phyloP scores from a whole-genome alignment of 2,888 invertebrate genomes.

The Rhyacophila evoluta region DNA sequence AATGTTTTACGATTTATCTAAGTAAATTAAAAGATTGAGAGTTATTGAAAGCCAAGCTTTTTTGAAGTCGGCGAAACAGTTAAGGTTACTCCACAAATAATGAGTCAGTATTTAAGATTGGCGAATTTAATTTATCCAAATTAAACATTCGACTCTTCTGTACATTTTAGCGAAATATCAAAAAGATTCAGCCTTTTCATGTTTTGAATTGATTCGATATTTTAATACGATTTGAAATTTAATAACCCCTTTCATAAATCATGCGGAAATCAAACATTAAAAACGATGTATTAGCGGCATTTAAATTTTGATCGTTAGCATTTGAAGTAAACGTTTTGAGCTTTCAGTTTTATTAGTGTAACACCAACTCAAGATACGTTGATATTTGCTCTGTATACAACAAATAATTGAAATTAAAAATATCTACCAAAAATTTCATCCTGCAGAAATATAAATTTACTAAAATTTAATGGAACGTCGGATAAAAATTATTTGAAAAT shows the following conservation, averaged over 20 bases:
- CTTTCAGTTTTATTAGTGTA: too few species aligned
- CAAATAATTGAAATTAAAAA: too few species aligned
- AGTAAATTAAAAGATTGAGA: not conserved
- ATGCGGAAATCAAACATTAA: not conserved
- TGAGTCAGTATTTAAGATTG: constrained; percentile 39
- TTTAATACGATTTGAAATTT: not conserved
- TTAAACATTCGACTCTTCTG: constrained; percentile 38
- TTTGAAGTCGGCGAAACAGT: not conserved
- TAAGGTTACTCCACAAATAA: constrained; percentile 38
- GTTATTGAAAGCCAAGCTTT: not conserved
- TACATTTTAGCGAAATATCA: constrained; percentile 20
- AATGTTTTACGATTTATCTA: too few species aligned
- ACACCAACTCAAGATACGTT: too few species aligned
- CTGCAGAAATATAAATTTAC: too few species aligned
- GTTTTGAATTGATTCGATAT: not conserved
- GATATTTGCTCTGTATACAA: too few species aligned
- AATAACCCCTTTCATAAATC: not conserved
- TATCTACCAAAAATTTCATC: too few species aligned
- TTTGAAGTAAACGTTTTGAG: too few species aligned
- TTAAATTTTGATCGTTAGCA: too few species aligned
- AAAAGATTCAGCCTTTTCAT: constrained; percentile 25
- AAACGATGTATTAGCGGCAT: not conserved
- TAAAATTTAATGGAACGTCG: too few species aligned
- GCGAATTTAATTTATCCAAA: constrained; percentile 40
- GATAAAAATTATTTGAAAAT: too few species aligned